Evolutionary conservation across 2,113 vertebrate species (phyloP), one percentile per base, ranked within the genome.

Genomic region (Myotis davidii): DNA sequence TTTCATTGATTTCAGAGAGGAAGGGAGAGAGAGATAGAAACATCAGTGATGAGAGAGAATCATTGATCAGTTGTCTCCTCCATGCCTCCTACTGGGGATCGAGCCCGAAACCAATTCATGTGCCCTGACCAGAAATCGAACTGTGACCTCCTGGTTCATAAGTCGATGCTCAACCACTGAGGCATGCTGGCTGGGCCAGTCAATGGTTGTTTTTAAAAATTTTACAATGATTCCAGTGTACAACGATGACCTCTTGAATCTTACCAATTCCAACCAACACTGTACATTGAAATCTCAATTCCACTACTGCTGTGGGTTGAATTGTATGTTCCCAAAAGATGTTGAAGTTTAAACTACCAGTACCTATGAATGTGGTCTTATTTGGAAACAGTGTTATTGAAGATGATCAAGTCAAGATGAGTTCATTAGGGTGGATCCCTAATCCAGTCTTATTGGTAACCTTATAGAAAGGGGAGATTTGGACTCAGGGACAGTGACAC

Each of bases 321-420:
- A 32, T 17, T 32, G 23, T 59, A 64, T 54, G 23, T 20, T 74
- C 29, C 12, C 16, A 34, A 77, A 95, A 91, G 37, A 72, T 52
- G 25, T 14, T 67, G 56, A 90, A 88, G 52, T 93, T 67, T 65
- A 34, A 64, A 39, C 3, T 37, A 5, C 37, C 10, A n/a, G 21
- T 39, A 56, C 21, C 61, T 72, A 6, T 4, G 18, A 90, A 76
- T 27, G 10, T 52, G 20, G 70, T 20, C 81, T 83, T 64, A 76
- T 72, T 94, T 83, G 88, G 74, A 94, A 90, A 78, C 27, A 79
- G 14, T 16, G 5, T 86, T 72, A 90, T 81, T 54, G 52, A 94
- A 76, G 42, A 90, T 56, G 79, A 87, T 95, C 64, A 65, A 59
- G 45, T 67, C 82, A 85, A 82, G 29, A 70, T 87, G 76, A 94